Base-by-base conservation (phyloP, 2,797 vertebrate species). In the Emydoidea blandingii region DNA sequence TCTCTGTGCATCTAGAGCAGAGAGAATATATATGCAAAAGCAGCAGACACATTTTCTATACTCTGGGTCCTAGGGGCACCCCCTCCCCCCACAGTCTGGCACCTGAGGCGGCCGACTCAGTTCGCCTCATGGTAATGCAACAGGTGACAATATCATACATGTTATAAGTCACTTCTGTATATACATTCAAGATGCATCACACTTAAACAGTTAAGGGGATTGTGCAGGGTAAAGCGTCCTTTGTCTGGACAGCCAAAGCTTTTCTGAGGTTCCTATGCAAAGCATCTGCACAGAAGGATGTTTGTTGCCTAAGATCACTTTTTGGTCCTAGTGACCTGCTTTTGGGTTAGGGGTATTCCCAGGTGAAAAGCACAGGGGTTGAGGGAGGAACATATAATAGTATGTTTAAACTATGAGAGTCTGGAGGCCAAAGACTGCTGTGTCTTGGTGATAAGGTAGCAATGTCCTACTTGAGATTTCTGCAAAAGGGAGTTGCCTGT, bases 371-470 rank as follows among this genome's bases (percentile, higher is more conserved):
- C 41, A 27, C 12, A 44, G 12, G 37, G 41, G 6, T 74, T 74
- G 72, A 65, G 62, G 34, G 1, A n/a, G 52, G 10, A 86, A 27
- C 2, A 8, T 2, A 47, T 5, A 27, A 29, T 1, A 2, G 0
- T 19, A 6, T 47, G 25, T 65, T 80, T 83, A 83, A 76, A 25
- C 2, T n/a, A 34, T 34, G 44, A 1, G 1, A 52, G 80, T 62
- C 76, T 34, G 47, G 53, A 19, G 12, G 5, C 47, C 62, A 53
- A 18, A 14, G 18, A 49, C 74, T 92, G 25, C 29, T 76, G 65
- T 27, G n/a, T 16, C 3, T 37, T 49, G 59, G 2, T 50, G 76
- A 59, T 62, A 62, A 59, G 85, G 19, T 29, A 59, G 57, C 37
- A 37, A 41, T 41, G 37, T 15, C 12, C 21, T 47, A 27, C 15